Conservation (phyloP, 2,113 vertebrate genomes). For the Odobenus rosmarus region DNA sequence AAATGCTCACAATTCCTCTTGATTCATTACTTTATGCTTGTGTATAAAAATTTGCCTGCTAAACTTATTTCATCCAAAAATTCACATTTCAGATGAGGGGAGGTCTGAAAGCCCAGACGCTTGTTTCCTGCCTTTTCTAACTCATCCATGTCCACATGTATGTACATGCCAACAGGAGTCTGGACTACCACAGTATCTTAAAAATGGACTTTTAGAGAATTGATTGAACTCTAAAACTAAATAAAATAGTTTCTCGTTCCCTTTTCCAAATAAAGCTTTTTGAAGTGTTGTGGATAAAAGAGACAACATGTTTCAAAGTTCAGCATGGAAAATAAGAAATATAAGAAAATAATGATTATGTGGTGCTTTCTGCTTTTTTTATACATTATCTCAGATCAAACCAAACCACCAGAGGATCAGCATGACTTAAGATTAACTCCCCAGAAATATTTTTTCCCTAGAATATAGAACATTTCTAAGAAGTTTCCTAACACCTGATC, state of each 20-base stretch:
- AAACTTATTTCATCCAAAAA: background rate
- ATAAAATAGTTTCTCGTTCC: background rate
- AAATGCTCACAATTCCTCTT: background rate
- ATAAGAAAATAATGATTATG: background rate
- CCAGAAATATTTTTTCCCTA: conserved; percentile 19
- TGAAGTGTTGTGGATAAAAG: background rate
- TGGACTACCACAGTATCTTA: background rate
- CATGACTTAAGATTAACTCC: conserved; percentile 1
- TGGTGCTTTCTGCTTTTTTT: background rate
- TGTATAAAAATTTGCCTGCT: background rate
- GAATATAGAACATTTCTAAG: conserved; percentile 26
- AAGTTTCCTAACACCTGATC: background rate
- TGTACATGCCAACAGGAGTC: background rate
- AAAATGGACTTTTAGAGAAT: background rate
- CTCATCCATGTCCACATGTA: background rate
- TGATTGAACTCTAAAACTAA: background rate
- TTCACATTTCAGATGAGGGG: background rate
- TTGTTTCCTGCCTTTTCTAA: background rate
- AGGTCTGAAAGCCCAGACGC: background rate
- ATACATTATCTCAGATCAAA: conserved; percentile 34
- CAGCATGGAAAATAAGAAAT: background rate
- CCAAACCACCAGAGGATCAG: background rate
- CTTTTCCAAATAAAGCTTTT: conserved; percentile 35
- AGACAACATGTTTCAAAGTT: conserved; percentile 32
- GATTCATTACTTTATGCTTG: background rate